phyloP scores from a whole-genome alignment of 1,140 invertebrate species.

The Cotesia chilonis region DNA sequence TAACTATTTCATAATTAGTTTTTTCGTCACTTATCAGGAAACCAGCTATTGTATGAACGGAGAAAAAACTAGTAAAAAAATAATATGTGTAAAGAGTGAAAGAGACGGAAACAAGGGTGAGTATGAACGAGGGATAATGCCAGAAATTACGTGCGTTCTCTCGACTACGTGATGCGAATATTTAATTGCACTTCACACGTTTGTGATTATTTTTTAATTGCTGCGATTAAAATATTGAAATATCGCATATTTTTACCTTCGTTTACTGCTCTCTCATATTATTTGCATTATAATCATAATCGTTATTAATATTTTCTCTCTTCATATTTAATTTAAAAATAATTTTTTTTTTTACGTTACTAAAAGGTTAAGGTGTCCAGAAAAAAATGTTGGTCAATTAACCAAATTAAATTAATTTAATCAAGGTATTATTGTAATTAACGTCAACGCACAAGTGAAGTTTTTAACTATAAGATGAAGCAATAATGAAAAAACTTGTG shows the following conservation, averaged over 20 bases:
- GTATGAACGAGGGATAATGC: slow-evolving; percentile 24
- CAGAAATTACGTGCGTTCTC: slow-evolving; percentile 31
- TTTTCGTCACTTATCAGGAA: slow-evolving; percentile 21
- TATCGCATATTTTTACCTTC: slow-evolving; percentile 24
- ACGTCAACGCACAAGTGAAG: too few relatives aligned
- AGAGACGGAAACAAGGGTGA: slow-evolving; percentile 14
- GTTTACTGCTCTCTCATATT: slow-evolving; percentile 20
- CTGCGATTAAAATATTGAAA: slow-evolving; percentile 50
- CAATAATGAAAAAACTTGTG: too few relatives aligned
- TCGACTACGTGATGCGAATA: slow-evolving; percentile 46
- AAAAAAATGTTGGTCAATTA: too few relatives aligned
- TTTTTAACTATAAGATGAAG: too few relatives aligned
- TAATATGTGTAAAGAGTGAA: neutral
- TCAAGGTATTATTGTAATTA: too few relatives aligned
- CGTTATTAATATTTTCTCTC: neutral
- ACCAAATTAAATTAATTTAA: too few relatives aligned
- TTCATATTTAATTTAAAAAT: neutral
- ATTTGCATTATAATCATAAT: slow-evolving; percentile 19
- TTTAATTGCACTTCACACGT: slow-evolving; percentile 50
- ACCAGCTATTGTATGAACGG: slow-evolving; percentile 17
- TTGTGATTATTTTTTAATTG: slow-evolving; percentile 60
- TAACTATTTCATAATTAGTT: slow-evolving; percentile 57
- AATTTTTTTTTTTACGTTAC: too few relatives aligned
- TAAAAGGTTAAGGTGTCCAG: too few relatives aligned
- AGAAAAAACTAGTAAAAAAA: slow-evolving; percentile 29